Percentiles rank a stretch among this genome's conserved stretches.
These are phyloP conservation scores for Mionectes macconnelli DNA, from an alignment of 2,113 vertebrate genomes.

Conservation along the genomic window DNA sequence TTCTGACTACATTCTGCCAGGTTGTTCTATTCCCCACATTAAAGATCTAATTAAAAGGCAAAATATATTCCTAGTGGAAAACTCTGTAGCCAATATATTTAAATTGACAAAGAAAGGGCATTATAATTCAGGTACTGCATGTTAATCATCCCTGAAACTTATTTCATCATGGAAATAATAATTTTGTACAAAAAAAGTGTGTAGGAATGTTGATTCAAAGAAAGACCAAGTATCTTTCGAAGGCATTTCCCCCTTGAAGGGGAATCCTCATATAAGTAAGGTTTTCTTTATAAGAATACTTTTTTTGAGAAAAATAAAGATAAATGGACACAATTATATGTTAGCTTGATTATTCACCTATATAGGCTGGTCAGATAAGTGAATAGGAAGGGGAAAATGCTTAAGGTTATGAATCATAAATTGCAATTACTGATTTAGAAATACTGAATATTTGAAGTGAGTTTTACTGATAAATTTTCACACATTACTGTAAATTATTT, in stretches of 20 bases:
- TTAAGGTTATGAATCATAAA: not conserved
- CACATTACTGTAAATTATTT: not conserved
- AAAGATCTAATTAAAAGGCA: conserved; percentile 14
- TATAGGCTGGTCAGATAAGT: not conserved
- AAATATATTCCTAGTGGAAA: not conserved
- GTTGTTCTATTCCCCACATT: not conserved
- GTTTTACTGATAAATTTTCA: not conserved
- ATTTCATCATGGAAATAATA: not conserved
- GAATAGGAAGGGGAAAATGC: not conserved
- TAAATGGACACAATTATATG: not conserved
- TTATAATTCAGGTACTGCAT: not conserved
- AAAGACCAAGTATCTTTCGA: not conserved
- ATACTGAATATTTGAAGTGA: not conserved
- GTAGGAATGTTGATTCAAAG: not conserved
- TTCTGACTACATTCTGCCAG: not conserved
- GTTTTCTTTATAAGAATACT: not conserved
- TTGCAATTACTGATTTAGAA: not conserved
- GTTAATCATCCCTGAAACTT: not conserved
- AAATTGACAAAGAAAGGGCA: not conserved
- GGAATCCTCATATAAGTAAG: not conserved
- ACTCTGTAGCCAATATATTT: not conserved
- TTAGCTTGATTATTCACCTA: not conserved
- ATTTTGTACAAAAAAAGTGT: not conserved
- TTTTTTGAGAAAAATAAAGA: not conserved
- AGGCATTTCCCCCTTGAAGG: not conserved